Conservation (phyloP, 2,888 invertebrate species). For the Hydraecia micacea region DNA sequence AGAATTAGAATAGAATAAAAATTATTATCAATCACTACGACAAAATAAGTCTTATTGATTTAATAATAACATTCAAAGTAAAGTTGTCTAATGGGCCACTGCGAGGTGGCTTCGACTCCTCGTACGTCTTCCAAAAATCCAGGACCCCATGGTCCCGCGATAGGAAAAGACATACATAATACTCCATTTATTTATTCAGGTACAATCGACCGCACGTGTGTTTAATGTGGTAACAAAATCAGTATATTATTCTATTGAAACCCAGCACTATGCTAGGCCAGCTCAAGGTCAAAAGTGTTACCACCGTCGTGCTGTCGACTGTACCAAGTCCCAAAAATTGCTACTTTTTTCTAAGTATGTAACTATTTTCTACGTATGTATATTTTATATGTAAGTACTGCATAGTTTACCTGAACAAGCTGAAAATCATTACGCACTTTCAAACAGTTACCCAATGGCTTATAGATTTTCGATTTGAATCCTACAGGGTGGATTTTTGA, state of each 20-base stretch:
- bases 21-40: too few relatives aligned
- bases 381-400: background rate
- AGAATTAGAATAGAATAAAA: too few relatives aligned
- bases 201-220: background rate
- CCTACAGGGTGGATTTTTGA: background rate
- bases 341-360: background rate
- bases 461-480: background rate
- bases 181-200: constrained; percentile 5
- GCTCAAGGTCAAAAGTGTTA: background rate
- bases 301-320: background rate
- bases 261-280: background rate
- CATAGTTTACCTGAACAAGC: background rate
- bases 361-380: background rate
- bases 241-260: background rate
- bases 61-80: background rate
- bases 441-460: background rate
- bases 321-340: background rate
- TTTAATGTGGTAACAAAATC: background rate
- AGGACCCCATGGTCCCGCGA: background rate
- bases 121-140: background rate
- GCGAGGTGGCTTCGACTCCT: background rate
- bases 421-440: constrained; percentile 5
- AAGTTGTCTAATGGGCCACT: background rate
- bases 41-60: background rate
- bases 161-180: background rate